These are phyloP conservation scores for Clarias pachynema DNA, from an alignment of 2,797 vertebrate species.

Conservation along the genomic window DNA sequence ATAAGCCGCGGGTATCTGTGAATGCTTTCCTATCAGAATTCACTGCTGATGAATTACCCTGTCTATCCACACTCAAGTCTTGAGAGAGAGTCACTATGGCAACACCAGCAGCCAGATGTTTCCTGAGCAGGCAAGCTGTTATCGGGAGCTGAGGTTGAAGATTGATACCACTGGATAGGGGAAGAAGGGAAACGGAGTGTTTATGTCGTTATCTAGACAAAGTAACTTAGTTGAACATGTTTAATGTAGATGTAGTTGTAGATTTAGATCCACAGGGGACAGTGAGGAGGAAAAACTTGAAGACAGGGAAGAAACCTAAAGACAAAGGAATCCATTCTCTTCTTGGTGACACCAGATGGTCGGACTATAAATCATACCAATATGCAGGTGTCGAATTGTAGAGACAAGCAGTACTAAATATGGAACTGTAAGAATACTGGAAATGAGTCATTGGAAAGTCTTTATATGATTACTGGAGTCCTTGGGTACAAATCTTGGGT, in stretches of 20 bases:
- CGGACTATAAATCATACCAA: not conserved
- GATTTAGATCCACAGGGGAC: not conserved
- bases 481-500: not conserved
- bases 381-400: not conserved
- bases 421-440: not conserved
- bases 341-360: not conserved
- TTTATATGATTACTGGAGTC: not conserved
- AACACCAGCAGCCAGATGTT: conserved; percentile 13
- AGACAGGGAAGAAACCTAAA: not conserved
- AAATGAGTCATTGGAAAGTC: not conserved
- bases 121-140: conserved; percentile 31
- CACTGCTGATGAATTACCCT: conserved; percentile 47
- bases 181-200: not conserved
- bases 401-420: not conserved
- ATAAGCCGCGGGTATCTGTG: conserved; percentile 36
- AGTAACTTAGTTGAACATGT: not conserved
- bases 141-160: conserved; percentile 45
- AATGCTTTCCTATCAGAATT: conserved; percentile 22
- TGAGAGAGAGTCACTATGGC: conserved; percentile 42
- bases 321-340: not conserved
- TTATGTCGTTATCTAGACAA: not conserved
- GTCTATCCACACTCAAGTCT: conserved; percentile 31
- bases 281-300: not conserved
- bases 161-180: conserved; percentile 21
- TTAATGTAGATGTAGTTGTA: not conserved